Evolutionary conservation across 2,888 invertebrate genomes (phyloP), one percentile per base, ranked within the genome.

Genomic region (Drosophila peninsularis): DNA sequence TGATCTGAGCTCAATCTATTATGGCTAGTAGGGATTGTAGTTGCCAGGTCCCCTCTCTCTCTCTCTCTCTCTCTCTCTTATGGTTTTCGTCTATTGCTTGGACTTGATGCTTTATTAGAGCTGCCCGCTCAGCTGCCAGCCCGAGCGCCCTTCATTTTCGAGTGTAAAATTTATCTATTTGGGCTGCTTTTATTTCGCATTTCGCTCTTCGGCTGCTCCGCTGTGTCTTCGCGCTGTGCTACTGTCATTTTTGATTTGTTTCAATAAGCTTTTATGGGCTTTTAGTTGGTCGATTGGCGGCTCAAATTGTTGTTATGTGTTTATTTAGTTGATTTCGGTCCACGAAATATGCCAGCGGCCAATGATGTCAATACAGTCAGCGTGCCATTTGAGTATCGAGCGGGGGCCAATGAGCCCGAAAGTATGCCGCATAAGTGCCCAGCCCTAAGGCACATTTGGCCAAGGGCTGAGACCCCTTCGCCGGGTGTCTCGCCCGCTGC

Each of bases 221-320:
- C 55, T 63, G 50, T 34, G 50, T 44, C 34, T 44, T 36, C 17
- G 44, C 24, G 42, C 3, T 17, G 11, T 37, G 39, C 19, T 62
- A 62, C 27, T 24, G 37, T 45, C 39, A 53, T 30, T 69, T 69
- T 70, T 83, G 81, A 87, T 83, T 82, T 83, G 65, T 71, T 81
- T 71, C 78, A 77, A 86, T 86, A 65, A 77, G 66, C 77, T 81
- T 81, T 86, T 80, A 86, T 80, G 80, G 70, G 71, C 58, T 71
- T 85, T 81, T 79, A 71, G 86, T 82, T 82, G 81, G 64, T 62
- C 83, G 66, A 83, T 83, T 80, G 72, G 64, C 27, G 71, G 58
- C 54, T 67, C 56, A 67, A 80, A 69, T 70, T 58, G 57, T 70
- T 62, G 42, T 64, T 32, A 27, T 39, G 37, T 69, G 30, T 45